Evolutionary conservation across 2,113 vertebrate genomes (phyloP).

Genomic region (Craseonycteris thonglongyai): DNA sequence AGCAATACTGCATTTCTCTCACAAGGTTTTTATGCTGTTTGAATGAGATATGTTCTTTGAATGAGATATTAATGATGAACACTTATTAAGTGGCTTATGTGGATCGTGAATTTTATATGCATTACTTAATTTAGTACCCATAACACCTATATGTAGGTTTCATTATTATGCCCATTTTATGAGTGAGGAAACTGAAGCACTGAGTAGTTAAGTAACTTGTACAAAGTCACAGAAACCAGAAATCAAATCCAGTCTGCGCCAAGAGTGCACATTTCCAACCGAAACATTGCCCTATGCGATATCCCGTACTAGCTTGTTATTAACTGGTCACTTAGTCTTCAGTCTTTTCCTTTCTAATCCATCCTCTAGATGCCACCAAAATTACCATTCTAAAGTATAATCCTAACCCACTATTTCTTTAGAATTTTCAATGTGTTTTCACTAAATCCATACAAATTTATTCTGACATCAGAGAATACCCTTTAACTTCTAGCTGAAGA

Average conservation of each 20-base stretch:
- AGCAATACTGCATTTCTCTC: background rate
- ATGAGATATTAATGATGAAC: background rate
- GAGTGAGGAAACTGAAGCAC: background rate
- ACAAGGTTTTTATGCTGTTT: background rate
- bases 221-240: background rate
- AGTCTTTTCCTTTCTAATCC: background rate
- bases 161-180: background rate
- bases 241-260: background rate
- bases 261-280: background rate
- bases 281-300: background rate
- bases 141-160: background rate
- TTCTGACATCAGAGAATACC: background rate
- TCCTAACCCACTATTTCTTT: background rate
- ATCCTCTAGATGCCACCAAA: background rate
- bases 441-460: background rate
- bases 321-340: background rate
- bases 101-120: background rate
- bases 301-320: background rate
- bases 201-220: background rate
- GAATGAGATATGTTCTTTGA: background rate
- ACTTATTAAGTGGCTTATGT: background rate
- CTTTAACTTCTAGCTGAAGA: background rate
- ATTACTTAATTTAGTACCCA: background rate
- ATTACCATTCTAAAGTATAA: background rate
- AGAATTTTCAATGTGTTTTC: background rate